phyloP scores from a whole-genome alignment of 2,888 invertebrate species.

The Erynnis tages region DNA sequence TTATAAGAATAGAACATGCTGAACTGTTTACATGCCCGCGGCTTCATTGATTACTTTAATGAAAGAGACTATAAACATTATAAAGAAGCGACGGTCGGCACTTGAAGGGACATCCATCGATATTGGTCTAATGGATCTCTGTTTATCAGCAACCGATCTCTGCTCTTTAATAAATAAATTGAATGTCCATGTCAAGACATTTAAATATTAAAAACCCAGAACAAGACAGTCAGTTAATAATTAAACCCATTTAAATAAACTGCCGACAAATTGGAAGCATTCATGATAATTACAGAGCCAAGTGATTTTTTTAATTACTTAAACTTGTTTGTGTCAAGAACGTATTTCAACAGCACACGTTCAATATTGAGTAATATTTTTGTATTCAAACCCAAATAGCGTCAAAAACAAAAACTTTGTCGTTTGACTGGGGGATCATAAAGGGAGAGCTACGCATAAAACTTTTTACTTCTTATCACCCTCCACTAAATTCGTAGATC shows the following conservation, averaged over 20 bases:
- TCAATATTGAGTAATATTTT: too few species aligned
- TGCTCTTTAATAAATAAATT: conserved; percentile 7
- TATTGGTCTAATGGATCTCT: conserved; percentile 17
- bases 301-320: conserved; percentile 2
- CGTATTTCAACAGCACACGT: too few species aligned
- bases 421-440: not conserved
- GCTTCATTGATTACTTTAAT: conserved; percentile 17
- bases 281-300: conserved; percentile 1
- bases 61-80: conserved; percentile 13
- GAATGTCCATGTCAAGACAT: not conserved
- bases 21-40: conserved; percentile 3
- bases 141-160: conserved; percentile 12
- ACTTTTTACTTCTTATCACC: not conserved
- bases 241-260: conserved; percentile 11
- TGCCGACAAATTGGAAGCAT: conserved; percentile 10
- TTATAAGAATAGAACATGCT: not conserved
- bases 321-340: not conserved
- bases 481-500: not conserved
- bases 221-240: conserved; percentile 3
- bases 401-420: too few species aligned
- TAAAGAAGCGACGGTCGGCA: conserved; percentile 12
- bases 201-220: not conserved
- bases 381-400: too few species aligned
- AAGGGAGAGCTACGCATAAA: not conserved
- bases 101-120: conserved; percentile 4